Evolutionary conservation across 2,888 invertebrate genomes (phyloP).

Genomic region (Philopedon plagiatum): DNA sequence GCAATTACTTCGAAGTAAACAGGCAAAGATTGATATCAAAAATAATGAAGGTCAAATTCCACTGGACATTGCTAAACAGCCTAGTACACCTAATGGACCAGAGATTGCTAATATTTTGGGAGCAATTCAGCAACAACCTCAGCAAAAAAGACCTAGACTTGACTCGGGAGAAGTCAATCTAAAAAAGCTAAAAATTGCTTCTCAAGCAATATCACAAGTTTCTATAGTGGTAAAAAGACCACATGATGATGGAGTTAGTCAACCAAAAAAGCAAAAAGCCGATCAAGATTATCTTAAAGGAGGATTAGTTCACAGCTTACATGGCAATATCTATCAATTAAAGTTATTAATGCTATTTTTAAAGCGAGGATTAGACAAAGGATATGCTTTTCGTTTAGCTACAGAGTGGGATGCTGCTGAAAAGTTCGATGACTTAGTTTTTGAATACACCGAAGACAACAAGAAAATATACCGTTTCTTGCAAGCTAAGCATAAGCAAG

Average conservation of each 20-base stretch:
- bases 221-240: not conserved
- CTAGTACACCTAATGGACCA: too few relatives aligned
- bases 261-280: too few relatives aligned
- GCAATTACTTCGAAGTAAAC: not conserved
- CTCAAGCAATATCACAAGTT: not conserved
- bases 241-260: too few relatives aligned
- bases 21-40: not conserved
- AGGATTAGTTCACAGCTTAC: too few relatives aligned
- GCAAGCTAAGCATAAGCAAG: slow-evolving; percentile 37
- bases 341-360: slow-evolving; percentile 23
- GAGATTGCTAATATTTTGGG: too few relatives aligned
- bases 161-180: not conserved
- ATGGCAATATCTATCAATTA: slow-evolving; percentile 5
- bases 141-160: too few relatives aligned
- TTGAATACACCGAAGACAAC: slow-evolving; percentile 18
- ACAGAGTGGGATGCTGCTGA: slow-evolving; percentile 36
- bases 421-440: slow-evolving; percentile 38
- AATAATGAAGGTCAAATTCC: too few relatives aligned
- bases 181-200: not conserved
- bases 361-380: not conserved
- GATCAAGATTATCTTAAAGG: too few relatives aligned
- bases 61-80: too few relatives aligned
- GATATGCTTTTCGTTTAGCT: slow-evolving; percentile 15
- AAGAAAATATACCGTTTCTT: slow-evolving; percentile 15
- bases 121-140: too few relatives aligned